Evolutionary conservation across 2,113 vertebrate genomes (phyloP).

Genomic region (Toxotes chatareus): DNA sequence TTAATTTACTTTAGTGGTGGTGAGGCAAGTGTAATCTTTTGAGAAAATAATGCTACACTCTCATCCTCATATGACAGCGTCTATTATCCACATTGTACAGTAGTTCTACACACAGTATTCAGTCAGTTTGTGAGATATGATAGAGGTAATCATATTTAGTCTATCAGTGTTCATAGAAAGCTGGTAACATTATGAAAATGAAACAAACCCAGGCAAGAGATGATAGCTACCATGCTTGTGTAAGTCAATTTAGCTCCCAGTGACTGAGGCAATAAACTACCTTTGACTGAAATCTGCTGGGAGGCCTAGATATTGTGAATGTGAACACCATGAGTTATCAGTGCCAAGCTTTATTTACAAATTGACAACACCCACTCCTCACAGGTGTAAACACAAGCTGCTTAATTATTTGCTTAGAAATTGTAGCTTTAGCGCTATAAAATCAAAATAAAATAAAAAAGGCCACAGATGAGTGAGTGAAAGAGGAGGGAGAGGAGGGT

Average conservation of each 20-base stretch:
- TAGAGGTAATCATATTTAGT: too few relatives aligned
- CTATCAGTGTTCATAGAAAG: not conserved
- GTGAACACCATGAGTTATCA: not conserved
- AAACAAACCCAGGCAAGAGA: not conserved
- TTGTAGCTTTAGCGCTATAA: too few relatives aligned
- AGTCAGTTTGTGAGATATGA: not conserved
- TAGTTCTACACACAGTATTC: not conserved
- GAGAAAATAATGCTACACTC: slow-evolving; percentile 3
- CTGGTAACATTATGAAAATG: not conserved
- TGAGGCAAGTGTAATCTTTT: slow-evolving; percentile 4
- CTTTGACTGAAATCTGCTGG: not conserved
- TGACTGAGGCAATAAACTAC: not conserved
- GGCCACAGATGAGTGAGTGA: too few relatives aligned
- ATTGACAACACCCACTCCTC: too few relatives aligned
- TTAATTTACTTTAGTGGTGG: slow-evolving; percentile 28
- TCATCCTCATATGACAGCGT: not conserved
- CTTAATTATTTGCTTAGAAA: too few relatives aligned
- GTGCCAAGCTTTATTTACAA: too few relatives aligned
- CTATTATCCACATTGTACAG: not conserved
- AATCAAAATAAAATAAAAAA: too few relatives aligned
- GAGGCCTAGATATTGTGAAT: not conserved
- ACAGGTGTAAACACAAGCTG: too few relatives aligned
- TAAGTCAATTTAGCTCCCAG: not conserved
- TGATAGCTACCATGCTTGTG: too few relatives aligned
- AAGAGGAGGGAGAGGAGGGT: too few relatives aligned